These are phyloP conservation scores for Sprattus sprattus DNA, from an alignment of 2,113 vertebrate genomes.

Conservation along the genomic window DNA sequence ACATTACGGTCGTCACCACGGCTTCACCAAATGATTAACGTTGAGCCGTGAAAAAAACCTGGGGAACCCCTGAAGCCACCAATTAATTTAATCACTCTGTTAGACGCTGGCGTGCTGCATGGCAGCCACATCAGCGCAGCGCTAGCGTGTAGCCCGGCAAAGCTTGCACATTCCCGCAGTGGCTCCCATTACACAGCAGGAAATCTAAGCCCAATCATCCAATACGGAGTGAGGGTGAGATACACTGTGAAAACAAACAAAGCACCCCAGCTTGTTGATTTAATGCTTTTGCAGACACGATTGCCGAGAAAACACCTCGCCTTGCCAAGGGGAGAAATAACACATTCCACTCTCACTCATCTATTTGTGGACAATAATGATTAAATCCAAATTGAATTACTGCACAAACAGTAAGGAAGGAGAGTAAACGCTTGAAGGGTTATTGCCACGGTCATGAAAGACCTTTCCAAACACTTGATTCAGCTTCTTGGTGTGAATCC, in stretches of 20 bases:
- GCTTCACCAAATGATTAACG: neutral
- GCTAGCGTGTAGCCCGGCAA: conserved; percentile 11
- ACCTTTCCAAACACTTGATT: conserved; percentile 46
- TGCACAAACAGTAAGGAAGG: conserved; percentile 34
- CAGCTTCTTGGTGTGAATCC: conserved; percentile 7
- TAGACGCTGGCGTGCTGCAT: neutral
- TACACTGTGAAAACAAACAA: conserved; percentile 71
- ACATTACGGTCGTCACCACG: neutral
- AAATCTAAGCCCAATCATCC: conserved; percentile 66
- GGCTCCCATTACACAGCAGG: conserved; percentile 62
- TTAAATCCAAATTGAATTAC: conserved; percentile 59
- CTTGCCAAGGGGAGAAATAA: conserved; percentile 63
- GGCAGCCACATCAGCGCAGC: neutral
- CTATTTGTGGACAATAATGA: conserved; percentile 48
- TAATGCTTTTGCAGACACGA: conserved; percentile 59
- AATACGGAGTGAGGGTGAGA: conserved; percentile 64
- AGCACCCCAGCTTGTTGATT: conserved; percentile 60
- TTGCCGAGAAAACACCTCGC: conserved; percentile 53
- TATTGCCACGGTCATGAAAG: conserved; percentile 43
- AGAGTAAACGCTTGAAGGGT: neutral
- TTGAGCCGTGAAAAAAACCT: neutral
- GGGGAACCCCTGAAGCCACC: neutral
- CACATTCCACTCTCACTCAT: conserved; percentile 51
- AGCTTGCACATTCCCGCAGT: conserved; percentile 51
- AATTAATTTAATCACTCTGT: neutral